phyloP scores from a whole-genome alignment of 2,888 invertebrate species.

The Tromatobia lineatoria region DNA sequence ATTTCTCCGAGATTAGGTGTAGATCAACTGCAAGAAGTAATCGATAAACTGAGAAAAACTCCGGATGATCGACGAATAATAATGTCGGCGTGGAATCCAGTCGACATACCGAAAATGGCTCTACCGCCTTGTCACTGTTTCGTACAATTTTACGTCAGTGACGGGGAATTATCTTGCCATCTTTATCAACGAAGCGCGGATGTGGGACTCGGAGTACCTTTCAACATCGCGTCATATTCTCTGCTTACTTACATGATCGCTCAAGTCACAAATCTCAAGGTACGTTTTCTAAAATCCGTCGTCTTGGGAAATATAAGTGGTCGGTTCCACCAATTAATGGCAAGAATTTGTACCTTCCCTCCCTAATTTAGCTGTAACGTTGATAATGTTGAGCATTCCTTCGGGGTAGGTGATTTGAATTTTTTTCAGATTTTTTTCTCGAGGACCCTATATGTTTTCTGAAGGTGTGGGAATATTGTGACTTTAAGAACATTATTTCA shows the following conservation, averaged over 20 bases:
- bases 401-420: too few relatives aligned
- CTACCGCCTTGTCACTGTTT: conserved; percentile 98
- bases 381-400: too few relatives aligned
- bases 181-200: conserved; percentile 99
- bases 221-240: conserved; percentile 99
- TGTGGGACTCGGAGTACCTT: conserved; percentile 99
- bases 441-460: too few relatives aligned
- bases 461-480: too few relatives aligned
- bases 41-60: conserved; percentile 92
- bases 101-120: conserved; percentile 96
- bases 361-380: too few relatives aligned
- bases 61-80: conserved; percentile 96
- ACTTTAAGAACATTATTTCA: too few relatives aligned
- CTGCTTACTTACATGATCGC: conserved; percentile 98
- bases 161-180: conserved; percentile 94
- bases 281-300: conserved; percentile 78
- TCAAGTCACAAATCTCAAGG: conserved; percentile 95
- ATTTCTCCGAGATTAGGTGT: conserved; percentile 88
- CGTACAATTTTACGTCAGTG: conserved; percentile 96
- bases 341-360: too few relatives aligned
- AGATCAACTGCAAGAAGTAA: conserved; percentile 94
- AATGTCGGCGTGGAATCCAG: conserved; percentile 98
- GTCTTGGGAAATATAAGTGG: not conserved
- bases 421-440: too few relatives aligned
- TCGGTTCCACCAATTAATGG: too few relatives aligned